Conservation (phyloP, 2,888 invertebrate genomes). For the Ormyrus pomaceus region DNA sequence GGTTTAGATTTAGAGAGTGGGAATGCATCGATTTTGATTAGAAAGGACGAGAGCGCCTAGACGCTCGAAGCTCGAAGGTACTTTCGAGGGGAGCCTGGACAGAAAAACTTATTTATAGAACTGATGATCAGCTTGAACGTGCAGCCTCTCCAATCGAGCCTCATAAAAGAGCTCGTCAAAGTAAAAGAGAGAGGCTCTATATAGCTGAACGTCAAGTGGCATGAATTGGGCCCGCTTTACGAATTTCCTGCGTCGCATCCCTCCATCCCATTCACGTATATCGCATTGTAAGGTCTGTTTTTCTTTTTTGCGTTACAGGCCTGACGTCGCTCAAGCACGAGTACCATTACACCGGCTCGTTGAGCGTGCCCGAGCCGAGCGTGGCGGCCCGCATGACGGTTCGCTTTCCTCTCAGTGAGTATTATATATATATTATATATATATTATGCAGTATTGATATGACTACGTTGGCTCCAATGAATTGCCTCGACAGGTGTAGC, state of each 20-base stretch:
- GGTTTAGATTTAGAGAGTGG: too few relatives aligned
- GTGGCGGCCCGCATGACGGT: constrained; percentile 85
- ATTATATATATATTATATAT: constrained; percentile 30
- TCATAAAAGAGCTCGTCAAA: too few relatives aligned
- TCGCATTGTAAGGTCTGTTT: constrained; percentile 3
- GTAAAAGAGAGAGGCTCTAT: too few relatives aligned
- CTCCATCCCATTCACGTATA: not conserved
- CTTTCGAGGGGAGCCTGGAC: too few relatives aligned
- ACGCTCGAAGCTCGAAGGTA: too few relatives aligned
- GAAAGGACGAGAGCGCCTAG: too few relatives aligned
- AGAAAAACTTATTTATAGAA: too few relatives aligned
- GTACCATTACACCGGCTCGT: constrained; percentile 85
- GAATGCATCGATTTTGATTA: too few relatives aligned
- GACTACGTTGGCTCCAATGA: not conserved
- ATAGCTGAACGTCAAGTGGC: constrained; percentile 62
- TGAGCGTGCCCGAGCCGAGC: constrained; percentile 81
- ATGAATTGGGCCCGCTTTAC: constrained; percentile 62
- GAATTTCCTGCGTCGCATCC: constrained; percentile 13
- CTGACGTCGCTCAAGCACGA: constrained; percentile 87
- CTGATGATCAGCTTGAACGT: too few relatives aligned
- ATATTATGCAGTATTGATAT: not conserved
- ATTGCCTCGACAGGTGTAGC: constrained; percentile 80
- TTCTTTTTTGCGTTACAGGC: constrained; percentile 71
- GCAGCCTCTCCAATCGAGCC: too few relatives aligned
- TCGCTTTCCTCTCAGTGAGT: constrained; percentile 88